Base-by-base conservation (phyloP, 2,113 vertebrate genomes). In the Sander lucioperca region DNA sequence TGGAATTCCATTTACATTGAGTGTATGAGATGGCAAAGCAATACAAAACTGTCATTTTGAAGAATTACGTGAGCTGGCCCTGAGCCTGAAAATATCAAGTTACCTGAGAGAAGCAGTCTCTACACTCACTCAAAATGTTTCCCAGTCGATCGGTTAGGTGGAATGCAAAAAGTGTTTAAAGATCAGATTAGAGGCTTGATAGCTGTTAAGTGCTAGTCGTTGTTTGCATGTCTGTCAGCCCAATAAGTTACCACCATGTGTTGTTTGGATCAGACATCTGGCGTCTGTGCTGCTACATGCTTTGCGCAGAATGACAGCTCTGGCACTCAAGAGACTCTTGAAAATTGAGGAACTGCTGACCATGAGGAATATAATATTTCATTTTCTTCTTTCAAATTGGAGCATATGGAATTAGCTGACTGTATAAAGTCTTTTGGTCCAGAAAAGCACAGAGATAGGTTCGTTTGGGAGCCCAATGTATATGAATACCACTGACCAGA, bases 341-440 rank as follows among this genome's bases (percentile, higher is more conserved):
- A 57, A 64, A 68, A 80, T 51, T 64, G 64, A 36, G 62, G 14
- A 80, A 76, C n/a, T 80, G 72, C 72, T 77, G 73, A 85, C 66
- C 73, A 25, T 45, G 30, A 66, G 19, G 61, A 66, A 65, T 70
- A 30, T 64, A 69, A 80, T 53, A 64, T 63, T 67, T 50, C 56
- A 45, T 62, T 36, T 69, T 70, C 57, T 62, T 23, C 48, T 23
- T 45, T 74, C 69, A 74, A 63, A 65, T 39, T 39, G 36, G 2
- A 39, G 36, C 36, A 39, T 10, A 9, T 39, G 36, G 8, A 9
- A 39, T 39, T 9, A 39, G 7, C 36, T 39, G 7, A 39, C 36
- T 39, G 36, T 33, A 39, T 39, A 9, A 39, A 39, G 36, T 39
- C 8, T 39, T 39, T 39, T 39, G 36, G 36, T 39, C 36, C 10